Percentiles rank a stretch among this genome's conserved stretches.
phyloP scores from a whole-genome alignment of 2,113 vertebrate genomes.

The Charina bottae region DNA sequence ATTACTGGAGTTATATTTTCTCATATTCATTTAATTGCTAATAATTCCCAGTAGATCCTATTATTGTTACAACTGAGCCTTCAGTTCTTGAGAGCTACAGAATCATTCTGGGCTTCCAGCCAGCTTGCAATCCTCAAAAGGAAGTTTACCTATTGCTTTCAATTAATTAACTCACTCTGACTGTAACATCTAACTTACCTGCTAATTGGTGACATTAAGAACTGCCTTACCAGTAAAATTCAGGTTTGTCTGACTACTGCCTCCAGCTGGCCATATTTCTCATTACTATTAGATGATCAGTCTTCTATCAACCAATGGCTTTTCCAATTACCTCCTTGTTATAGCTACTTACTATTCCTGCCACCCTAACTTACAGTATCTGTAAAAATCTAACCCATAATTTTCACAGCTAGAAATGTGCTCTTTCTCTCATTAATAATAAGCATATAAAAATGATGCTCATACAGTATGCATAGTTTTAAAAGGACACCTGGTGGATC shows the following conservation, averaged over 20 bases:
- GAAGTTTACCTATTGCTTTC: background rate
- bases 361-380: background rate
- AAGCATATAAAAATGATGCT: background rate
- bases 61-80: background rate
- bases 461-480: background rate
- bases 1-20: background rate
- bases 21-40: background rate
- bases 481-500: background rate
- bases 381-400: background rate
- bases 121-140: background rate
- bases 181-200: background rate
- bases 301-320: background rate
- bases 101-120: background rate
- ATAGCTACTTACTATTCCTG: background rate
- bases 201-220: background rate
- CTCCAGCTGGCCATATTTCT: background rate
- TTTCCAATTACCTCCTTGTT: background rate
- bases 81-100: background rate
- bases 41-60: background rate
- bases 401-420: background rate
- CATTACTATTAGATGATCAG: background rate
- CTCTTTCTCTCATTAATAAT: background rate
- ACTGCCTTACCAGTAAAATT: background rate
- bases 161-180: background rate
- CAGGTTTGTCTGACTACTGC: background rate